Evolutionary conservation across 1,140 invertebrate genomes (phyloP), one percentile per base, ranked within the genome.

Genomic region (Dufourea novaeangliae): DNA sequence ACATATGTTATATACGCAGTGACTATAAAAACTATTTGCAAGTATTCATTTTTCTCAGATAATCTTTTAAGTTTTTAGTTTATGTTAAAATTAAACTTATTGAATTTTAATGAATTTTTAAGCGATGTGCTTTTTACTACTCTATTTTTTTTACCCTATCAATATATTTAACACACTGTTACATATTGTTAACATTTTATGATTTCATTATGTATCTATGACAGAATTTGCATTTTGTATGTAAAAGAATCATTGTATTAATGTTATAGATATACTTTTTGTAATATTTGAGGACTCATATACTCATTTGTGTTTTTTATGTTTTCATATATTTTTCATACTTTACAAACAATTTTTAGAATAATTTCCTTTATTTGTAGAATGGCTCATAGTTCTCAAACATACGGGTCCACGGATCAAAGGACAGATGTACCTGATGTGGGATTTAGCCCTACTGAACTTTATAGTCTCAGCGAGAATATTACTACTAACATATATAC

Each of bases 401-500:
- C 86, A 54, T 93, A 93, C 82, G 92, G 92, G 64, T 91, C 92
- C 44, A 93, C 91, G 27, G 92, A 92, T 86, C 90, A 92, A 82
- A 89, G 91, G 83, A 89, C 89, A 50, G 91, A 92, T 85, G 93
- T 94, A 80, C 95, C 95, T 80, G 93, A 95, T 68, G 94, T 95
- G 5, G 94, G 94, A 56, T 95, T 95, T 87, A 96, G 95, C 86
- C 95, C 95, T 17, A 95, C 95, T 37, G 95, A 96, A 91, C 94
- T 96, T 63, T 96, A 96, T 88, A 95, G 94, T 79, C 90, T 96
- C 44, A 95, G 95, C 86, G 95, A 96, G 90, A 94, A 94, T 87
- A 96, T 97, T 74, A 96, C 95, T 1, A 95, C 95, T 63, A 97
- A 97, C 90, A 95, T 97, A 75, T 96, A 95, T 85, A 94, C 95